These are phyloP conservation scores for Simalia tracyae DNA, from an alignment of 2,797 vertebrate species.

Conservation along the genomic window DNA sequence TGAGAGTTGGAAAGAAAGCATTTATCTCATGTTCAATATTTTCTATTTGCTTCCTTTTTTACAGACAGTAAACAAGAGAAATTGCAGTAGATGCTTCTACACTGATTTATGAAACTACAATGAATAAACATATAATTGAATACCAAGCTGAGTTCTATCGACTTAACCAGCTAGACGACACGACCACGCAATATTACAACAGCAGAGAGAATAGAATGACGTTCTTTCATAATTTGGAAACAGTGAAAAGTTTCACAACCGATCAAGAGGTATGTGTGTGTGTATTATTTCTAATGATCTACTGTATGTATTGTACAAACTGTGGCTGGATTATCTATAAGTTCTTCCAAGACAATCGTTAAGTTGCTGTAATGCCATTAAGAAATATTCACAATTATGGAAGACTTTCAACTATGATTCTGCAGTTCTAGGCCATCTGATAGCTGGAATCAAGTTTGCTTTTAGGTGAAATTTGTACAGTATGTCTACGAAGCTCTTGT, in stretches of 20 bases:
- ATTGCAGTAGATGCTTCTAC: conserved; percentile 51
- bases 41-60: conserved; percentile 48
- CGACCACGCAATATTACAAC: conserved; percentile 74
- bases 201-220: conserved; percentile 74
- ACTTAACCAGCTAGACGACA: conserved; percentile 81
- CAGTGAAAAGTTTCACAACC: conserved; percentile 76
- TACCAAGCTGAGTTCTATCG: conserved; percentile 76
- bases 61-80: conserved; percentile 67
- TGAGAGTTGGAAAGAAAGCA: neutral
- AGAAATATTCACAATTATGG: neutral
- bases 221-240: conserved; percentile 83
- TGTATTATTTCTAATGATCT: conserved; percentile 1
- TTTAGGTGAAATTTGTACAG: no score
- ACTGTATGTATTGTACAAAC: neutral
- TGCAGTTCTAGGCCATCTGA: no score
- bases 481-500: no score
- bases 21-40: neutral
- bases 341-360: neutral
- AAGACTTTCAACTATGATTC: no score
- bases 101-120: conserved; percentile 66
- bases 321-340: neutral
- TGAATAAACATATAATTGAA: conserved; percentile 67
- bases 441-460: no score
- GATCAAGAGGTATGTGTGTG: conserved; percentile 69
- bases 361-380: neutral